These are phyloP conservation scores for Cynoglossus semilaevis DNA, from an alignment of 2,113 vertebrate species.

Conservation along the genomic window DNA sequence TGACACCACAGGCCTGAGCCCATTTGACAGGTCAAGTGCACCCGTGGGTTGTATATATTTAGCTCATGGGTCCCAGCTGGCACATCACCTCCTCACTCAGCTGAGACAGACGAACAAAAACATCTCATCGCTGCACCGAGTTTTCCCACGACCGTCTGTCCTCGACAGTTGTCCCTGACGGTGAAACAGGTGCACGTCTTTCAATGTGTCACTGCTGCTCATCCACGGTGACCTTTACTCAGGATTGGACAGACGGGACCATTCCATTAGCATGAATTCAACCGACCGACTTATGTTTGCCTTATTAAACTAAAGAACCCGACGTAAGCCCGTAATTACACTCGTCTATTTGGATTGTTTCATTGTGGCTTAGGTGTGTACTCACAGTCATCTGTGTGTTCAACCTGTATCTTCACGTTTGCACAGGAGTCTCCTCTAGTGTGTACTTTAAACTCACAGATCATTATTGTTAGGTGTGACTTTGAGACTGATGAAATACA, in stretches of 20 bases:
- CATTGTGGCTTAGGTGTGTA: neutral
- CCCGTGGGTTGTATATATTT: constrained; percentile 52
- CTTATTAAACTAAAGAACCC: neutral
- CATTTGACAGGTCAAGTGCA: constrained; percentile 35
- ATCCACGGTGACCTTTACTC: constrained; percentile 53
- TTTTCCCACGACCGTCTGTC: constrained; percentile 68
- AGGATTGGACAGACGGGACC: neutral
- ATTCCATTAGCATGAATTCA: constrained; percentile 16
- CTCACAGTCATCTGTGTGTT: constrained; percentile 12
- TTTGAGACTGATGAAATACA: neutral
- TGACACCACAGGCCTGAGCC: constrained; percentile 14
- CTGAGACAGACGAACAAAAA: constrained; percentile 49
- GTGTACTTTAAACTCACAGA: neutral
- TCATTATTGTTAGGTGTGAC: neutral
- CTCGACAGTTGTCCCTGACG: constrained; percentile 57
- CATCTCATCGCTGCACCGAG: constrained; percentile 34
- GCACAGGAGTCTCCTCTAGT: neutral
- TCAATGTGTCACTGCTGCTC: constrained; percentile 34
- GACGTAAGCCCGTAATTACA: neutral
- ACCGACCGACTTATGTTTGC: constrained; percentile 3
- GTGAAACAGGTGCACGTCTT: constrained; percentile 63
- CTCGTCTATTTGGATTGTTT: constrained; percentile 11
- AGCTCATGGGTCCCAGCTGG: constrained; percentile 52
- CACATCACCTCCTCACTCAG: constrained; percentile 44
- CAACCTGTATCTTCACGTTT: constrained; percentile 19